Percentiles rank a stretch among this genome's conserved stretches.
phyloP scores from a whole-genome alignment of 2,113 vertebrate species.

The Pedetes capensis region DNA sequence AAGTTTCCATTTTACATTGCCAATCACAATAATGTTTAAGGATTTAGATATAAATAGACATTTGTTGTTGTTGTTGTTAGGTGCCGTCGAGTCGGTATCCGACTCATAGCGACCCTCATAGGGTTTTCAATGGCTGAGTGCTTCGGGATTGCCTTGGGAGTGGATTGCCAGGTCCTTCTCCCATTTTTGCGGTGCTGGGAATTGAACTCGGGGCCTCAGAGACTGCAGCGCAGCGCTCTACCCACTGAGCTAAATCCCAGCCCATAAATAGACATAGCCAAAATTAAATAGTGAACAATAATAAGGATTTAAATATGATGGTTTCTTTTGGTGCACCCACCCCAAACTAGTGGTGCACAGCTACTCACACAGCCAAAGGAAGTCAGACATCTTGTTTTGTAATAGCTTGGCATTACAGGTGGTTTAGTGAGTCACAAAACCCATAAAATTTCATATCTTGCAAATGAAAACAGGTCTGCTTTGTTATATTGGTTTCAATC shows the following conservation, averaged over 20 bases:
- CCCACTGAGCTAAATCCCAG: too few species aligned
- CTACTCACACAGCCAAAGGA: not conserved
- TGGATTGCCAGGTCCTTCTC: too few species aligned
- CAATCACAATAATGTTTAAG: not conserved
- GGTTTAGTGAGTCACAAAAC: slow-evolving; percentile 24
- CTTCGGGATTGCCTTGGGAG: too few species aligned
- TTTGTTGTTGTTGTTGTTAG: too few species aligned
- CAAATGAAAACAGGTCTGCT: slow-evolving; percentile 33
- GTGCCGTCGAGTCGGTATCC: too few species aligned
- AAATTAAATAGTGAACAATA: not conserved
- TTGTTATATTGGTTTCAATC: slow-evolving; percentile 24
- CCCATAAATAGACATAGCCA: not conserved
- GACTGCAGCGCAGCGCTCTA: too few species aligned
- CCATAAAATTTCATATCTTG: not conserved
- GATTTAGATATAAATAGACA: not conserved
- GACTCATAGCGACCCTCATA: too few species aligned
- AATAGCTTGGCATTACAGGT: not conserved
- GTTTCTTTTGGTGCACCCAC: not conserved
- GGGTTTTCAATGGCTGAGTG: too few species aligned
- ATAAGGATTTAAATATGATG: not conserved
- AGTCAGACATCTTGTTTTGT: not conserved
- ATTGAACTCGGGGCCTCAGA: too few species aligned
- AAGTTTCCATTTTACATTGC: not conserved
- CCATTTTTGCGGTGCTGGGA: too few species aligned
- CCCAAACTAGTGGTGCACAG: too few species aligned